Conservation (phyloP, 2,113 vertebrate species). For the Forbesichthys papilliferus region DNA sequence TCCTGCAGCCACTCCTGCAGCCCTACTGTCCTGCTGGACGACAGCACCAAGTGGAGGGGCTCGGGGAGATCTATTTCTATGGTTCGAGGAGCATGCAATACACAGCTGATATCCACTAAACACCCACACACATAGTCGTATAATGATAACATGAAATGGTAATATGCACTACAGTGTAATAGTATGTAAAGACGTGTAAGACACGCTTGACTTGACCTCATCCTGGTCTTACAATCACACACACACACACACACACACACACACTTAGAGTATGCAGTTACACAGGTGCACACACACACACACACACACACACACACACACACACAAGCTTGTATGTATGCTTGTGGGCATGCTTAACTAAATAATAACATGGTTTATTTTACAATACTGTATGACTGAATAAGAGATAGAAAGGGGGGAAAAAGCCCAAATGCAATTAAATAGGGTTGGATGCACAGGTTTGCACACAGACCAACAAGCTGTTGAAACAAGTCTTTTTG, state of each 20-base stretch:
- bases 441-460: no score
- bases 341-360: neutral
- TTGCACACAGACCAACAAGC: no score
- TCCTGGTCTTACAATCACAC: neutral
- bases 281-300: neutral
- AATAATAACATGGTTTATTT: no score
- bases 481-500: no score
- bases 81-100: constrained; percentile 73
- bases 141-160: no score
- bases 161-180: neutral
- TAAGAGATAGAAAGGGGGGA: no score
- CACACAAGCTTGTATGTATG: neutral
- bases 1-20: constrained; percentile 58
- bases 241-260: neutral
- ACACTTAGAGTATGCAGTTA: no score
- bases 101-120: neutral
- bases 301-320: neutral
- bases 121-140: neutral
- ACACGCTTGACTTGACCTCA: no score
- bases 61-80: constrained; percentile 71
- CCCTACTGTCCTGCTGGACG: constrained; percentile 51
- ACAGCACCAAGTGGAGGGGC: constrained; percentile 50
- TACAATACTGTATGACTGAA: no score
- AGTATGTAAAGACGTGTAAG: no score
- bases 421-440: no score